A percentile compares a stretch with the other conserved stretches of the same genome.
Evolutionary conservation across 2,797 vertebrate species (phyloP).

Genomic region (Bradypus variegatus): DNA sequence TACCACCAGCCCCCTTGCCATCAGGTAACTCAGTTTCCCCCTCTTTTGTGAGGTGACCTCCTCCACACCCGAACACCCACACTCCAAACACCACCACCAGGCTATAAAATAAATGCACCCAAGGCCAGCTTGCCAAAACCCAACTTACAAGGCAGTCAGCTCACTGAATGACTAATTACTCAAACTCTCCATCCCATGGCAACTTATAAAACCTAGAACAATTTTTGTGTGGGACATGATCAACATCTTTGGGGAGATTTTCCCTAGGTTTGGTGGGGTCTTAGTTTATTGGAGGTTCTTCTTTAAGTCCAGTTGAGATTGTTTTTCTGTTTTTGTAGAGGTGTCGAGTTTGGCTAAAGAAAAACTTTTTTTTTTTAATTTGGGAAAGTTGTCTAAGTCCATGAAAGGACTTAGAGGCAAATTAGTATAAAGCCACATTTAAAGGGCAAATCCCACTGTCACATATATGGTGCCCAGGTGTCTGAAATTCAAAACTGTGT

Average conservation of each 20-base stretch:
- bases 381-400: not conserved
- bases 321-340: not conserved
- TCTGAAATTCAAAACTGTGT: not conserved
- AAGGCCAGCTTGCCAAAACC: not conserved
- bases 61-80: not conserved
- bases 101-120: not conserved
- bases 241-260: not conserved
- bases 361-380: not conserved
- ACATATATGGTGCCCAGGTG: not conserved
- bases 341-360: not conserved
- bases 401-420: not conserved
- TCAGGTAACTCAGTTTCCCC: not conserved
- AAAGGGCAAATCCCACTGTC: not conserved
- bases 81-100: not conserved
- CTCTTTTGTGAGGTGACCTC: not conserved
- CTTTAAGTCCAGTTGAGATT: not conserved
- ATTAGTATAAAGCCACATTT: not conserved
- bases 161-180: not conserved
- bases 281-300: not conserved
- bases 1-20: not conserved
- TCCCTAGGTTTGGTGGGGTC: not conserved
- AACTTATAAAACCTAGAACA: not conserved
- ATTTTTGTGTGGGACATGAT: not conserved
- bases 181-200: not conserved
- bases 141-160: not conserved